These are phyloP conservation scores for Dolichoris vasculosae DNA, from an alignment of 1,140 invertebrate genomes.

Conservation along the genomic window DNA sequence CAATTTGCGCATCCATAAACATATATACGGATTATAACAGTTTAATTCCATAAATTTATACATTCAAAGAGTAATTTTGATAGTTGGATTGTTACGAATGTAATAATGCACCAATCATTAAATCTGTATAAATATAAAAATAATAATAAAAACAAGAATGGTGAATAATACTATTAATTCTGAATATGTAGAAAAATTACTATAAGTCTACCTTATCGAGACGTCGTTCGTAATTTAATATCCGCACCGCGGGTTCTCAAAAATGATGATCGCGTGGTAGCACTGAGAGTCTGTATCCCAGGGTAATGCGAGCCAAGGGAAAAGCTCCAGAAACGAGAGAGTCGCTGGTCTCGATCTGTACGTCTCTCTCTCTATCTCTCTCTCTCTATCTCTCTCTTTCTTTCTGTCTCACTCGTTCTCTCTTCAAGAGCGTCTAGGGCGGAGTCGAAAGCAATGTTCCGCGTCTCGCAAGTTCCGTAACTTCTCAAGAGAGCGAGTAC, in stretches of 20 bases:
- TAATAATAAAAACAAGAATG: background rate
- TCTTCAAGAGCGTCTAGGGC: slow-evolving; percentile 33
- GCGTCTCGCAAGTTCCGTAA: slow-evolving; percentile 48
- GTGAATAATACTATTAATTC: background rate
- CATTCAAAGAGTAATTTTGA: background rate
- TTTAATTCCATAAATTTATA: background rate
- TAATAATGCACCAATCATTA: background rate
- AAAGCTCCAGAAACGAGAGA: slow-evolving; percentile 39
- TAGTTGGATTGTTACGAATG: background rate
- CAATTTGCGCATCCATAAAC: no score
- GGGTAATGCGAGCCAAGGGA: slow-evolving; percentile 44
- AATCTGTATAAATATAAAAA: background rate
- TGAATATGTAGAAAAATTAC: background rate
- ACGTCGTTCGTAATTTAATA: slow-evolving; percentile 47
- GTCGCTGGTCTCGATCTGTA: slow-evolving; percentile 1
- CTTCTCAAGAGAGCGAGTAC: slow-evolving; percentile 22
- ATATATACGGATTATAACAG: no score
- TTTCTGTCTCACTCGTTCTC: background rate
- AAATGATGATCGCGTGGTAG: slow-evolving; percentile 43
- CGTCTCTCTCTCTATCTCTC: slow-evolving; percentile 22
- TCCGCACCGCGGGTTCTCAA: slow-evolving; percentile 23
- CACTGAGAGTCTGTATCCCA: background rate
- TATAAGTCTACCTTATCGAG: slow-evolving; percentile 36
- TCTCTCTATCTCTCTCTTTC: slow-evolving; percentile 26
- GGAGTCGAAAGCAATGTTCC: slow-evolving; percentile 54